phyloP scores from a whole-genome alignment of 1,140 invertebrate genomes.

The Drosophila lacteicornis region DNA sequence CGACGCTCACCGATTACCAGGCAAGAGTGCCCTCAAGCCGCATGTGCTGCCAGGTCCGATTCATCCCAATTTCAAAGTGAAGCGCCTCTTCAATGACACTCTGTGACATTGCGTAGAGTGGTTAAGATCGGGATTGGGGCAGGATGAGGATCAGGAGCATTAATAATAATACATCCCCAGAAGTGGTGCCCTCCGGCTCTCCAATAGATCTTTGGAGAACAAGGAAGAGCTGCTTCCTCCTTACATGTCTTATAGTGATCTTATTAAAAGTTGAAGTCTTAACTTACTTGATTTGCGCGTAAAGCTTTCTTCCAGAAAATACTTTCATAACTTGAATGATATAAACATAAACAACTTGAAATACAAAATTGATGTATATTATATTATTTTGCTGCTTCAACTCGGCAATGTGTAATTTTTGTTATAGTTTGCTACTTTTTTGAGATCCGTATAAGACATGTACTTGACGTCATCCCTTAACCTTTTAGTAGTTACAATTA shows the following conservation, averaged over 20 bases:
- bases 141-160: conserved; percentile 7
- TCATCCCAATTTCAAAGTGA: conserved; percentile 90
- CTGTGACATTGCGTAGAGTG: conserved; percentile 63
- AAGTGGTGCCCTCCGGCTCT: background rate
- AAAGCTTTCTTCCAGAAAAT: conserved; percentile 6
- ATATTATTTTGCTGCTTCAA: background rate
- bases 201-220: conserved; percentile 1
- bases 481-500: conserved; percentile 42
- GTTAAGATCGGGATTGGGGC: conserved; percentile 33
- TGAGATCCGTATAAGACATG: conserved; percentile 31
- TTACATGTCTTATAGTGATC: conserved; percentile 33
- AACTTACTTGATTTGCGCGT: background rate
- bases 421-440: background rate
- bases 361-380: background rate
- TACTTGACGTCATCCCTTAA: conserved; percentile 25
- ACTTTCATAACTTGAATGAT: background rate
- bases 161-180: conserved; percentile 12
- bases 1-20: conserved; percentile 89
- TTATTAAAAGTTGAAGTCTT: conserved; percentile 3
- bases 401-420: background rate
- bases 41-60: conserved; percentile 89
- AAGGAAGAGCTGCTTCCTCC: background rate
- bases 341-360: background rate
- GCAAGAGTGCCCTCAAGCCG: conserved; percentile 89
- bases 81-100: conserved; percentile 81